Percentiles rank a stretch among this genome's conserved stretches.
Evolutionary conservation across 2,113 vertebrate species (phyloP).

Genomic region (Tamias sibiricus): DNA sequence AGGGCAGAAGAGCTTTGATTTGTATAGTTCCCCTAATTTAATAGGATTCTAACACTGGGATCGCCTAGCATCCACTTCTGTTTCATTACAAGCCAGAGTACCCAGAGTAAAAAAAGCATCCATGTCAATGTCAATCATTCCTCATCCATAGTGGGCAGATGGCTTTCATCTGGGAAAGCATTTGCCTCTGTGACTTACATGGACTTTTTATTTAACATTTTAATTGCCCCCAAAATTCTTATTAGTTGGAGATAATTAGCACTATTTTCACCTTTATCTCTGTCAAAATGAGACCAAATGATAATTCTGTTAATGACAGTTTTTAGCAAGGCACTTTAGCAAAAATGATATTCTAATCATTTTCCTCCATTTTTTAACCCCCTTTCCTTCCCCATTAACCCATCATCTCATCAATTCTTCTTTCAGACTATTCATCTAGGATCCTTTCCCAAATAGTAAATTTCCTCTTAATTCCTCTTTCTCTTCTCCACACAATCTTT

Average conservation of each 20-base stretch:
- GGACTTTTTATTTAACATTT: background rate
- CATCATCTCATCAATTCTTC: background rate
- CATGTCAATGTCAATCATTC: background rate
- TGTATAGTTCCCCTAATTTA: background rate
- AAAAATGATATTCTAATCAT: background rate
- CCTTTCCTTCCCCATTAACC: background rate
- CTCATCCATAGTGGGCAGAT: background rate
- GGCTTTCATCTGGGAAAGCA: background rate
- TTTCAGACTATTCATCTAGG: background rate
- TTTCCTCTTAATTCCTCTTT: background rate
- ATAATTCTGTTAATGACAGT: background rate
- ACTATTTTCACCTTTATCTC: background rate
- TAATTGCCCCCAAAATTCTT: background rate
- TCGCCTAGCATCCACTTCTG: background rate
- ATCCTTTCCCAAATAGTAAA: background rate
- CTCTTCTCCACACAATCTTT: background rate
- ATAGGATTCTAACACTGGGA: background rate
- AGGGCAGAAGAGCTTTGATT: background rate
- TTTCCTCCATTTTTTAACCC: background rate
- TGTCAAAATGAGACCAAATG: background rate
- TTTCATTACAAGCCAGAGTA: background rate
- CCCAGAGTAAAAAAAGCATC: background rate
- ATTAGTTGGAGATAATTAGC: background rate
- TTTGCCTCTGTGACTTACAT: background rate
- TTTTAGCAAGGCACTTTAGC: background rate